A percentile compares a stretch with the other conserved stretches of the same genome.
Evolutionary conservation across 2,888 invertebrate species (phyloP).

Genomic region (Tribolium freemani): DNA sequence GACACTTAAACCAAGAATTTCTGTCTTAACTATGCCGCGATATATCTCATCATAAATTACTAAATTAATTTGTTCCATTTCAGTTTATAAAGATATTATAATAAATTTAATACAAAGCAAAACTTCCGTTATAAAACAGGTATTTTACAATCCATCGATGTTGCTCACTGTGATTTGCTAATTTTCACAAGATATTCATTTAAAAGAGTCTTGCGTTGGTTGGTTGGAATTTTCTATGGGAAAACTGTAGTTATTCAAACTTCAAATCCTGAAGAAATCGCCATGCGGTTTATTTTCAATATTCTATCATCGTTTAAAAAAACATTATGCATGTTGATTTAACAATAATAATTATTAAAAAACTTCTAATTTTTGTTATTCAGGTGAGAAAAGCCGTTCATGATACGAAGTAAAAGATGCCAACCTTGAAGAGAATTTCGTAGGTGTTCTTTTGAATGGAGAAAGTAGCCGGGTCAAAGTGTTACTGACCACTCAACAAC

Average conservation of each 20-base stretch:
- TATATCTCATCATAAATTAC: neutral
- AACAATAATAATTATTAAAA: neutral
- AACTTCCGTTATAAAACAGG: constrained; percentile 16
- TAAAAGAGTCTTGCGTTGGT: neutral
- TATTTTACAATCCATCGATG: constrained; percentile 7
- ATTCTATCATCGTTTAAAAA: neutral
- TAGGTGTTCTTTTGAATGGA: constrained; percentile 20
- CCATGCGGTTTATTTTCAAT: neutral
- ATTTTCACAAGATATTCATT: constrained; percentile 14
- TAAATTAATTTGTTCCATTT: neutral
- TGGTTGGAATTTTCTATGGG: constrained; percentile 16
- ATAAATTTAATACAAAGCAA: constrained; percentile 1
- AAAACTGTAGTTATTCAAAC: constrained; percentile 10
- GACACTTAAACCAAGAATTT: no score
- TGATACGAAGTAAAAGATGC: neutral
- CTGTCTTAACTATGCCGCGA: neutral
- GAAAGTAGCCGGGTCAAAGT: constrained; percentile 30
- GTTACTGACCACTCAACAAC: constrained; percentile 29
- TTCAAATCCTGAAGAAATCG: constrained; percentile 25
- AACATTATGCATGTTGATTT: neutral
- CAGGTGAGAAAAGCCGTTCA: neutral
- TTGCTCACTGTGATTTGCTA: constrained; percentile 12
- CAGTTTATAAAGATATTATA: neutral
- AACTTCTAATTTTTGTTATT: neutral
- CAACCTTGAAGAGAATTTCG: constrained; percentile 30